These are phyloP conservation scores for Linnaemya vulpina DNA, from an alignment of 2,888 invertebrate genomes.

Conservation along the genomic window DNA sequence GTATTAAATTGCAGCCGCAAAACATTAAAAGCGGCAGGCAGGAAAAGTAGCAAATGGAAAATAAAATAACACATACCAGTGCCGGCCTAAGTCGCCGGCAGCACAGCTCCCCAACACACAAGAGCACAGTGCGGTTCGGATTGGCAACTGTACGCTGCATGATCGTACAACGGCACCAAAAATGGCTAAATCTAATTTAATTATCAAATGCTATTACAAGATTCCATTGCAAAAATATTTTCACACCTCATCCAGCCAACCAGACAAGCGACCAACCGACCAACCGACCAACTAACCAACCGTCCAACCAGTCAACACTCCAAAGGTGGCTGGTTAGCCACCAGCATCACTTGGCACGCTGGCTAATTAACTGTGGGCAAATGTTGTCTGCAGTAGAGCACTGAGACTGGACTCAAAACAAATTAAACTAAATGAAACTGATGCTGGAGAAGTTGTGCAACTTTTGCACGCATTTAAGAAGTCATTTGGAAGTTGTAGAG, in stretches of 20 bases:
- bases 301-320: background rate
- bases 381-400: constrained; percentile 51
- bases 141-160: constrained; percentile 57
- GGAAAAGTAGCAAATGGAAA: background rate
- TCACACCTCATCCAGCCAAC: constrained; percentile 69
- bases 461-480: constrained; percentile 5
- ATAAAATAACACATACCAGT: constrained; percentile 18
- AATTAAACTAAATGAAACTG: constrained; percentile 41
- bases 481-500: constrained; percentile 35
- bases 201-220: constrained; percentile 72
- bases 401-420: constrained; percentile 39
- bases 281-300: constrained; percentile 1
- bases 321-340: constrained; percentile 36
- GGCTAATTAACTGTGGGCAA: constrained; percentile 63
- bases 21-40: constrained; percentile 46
- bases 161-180: constrained; percentile 62
- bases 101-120: background rate
- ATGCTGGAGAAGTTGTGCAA: constrained; percentile 15
- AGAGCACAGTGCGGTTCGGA: constrained; percentile 18
- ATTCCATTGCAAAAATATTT: constrained; percentile 72
- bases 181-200: constrained; percentile 73
- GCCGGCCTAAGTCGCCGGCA: background rate
- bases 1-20: constrained; percentile 64
- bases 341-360: constrained; percentile 24
- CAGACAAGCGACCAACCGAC: constrained; percentile 18